These are phyloP conservation scores for Natator depressus DNA, from an alignment of 2,113 vertebrate species.

Conservation along the genomic window DNA sequence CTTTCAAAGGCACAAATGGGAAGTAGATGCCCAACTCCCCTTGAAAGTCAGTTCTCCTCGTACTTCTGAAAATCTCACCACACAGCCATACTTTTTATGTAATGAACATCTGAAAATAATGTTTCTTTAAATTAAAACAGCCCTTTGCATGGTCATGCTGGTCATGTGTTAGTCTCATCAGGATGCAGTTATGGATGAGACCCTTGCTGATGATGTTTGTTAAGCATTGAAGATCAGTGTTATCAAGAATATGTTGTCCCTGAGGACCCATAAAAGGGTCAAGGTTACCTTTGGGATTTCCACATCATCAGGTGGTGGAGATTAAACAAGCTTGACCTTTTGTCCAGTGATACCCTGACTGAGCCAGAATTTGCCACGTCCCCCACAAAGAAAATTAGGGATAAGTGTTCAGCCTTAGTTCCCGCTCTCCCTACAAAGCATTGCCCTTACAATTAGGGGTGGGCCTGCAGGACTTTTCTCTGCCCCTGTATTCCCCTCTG, in stretches of 20 bases:
- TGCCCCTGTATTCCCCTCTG: constrained; percentile 19
- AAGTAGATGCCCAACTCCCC: neutral
- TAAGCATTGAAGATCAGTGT: fast-evolving
- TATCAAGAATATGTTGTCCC: neutral
- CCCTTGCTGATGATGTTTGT: fast-evolving
- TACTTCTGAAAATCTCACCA: neutral
- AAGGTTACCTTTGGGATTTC: neutral
- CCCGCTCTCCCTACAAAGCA: neutral
- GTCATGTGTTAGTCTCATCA: fast-evolving
- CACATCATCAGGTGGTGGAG: neutral
- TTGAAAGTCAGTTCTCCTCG: fast-evolving
- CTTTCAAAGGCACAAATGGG: neutral
- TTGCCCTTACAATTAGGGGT: neutral
- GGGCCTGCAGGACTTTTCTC: constrained; percentile 14
- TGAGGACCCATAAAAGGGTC: neutral
- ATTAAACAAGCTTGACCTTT: neutral
- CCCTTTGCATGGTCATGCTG: neutral
- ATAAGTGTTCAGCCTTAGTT: constrained; percentile 28
- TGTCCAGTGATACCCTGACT: neutral
- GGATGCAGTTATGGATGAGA: neutral
- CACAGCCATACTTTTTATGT: neutral
- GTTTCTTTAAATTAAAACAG: neutral
- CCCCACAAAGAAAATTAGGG: neutral
- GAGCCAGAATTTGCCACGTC: neutral
- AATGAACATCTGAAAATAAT: neutral